Evolutionary conservation across 2,113 vertebrate genomes (phyloP).

Genomic region (Halichoerus grypus): DNA sequence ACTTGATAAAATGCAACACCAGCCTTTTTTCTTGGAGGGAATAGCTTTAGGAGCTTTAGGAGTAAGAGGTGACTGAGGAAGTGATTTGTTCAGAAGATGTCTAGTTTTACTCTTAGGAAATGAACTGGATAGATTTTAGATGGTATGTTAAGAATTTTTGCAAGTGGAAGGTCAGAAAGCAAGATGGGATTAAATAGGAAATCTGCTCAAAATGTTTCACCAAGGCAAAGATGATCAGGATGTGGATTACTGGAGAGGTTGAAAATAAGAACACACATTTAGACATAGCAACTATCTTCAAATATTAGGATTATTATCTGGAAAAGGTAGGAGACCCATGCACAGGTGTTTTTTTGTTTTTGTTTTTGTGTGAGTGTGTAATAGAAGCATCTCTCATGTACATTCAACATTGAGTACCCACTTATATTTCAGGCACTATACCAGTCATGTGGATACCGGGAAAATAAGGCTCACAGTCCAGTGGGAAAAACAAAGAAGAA

Average conservation of each 20-base stretch:
- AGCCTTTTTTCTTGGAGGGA: background rate
- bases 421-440: background rate
- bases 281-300: background rate
- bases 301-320: background rate
- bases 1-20: background rate
- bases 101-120: conserved; percentile 6
- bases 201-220: conserved; percentile 31
- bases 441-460: background rate
- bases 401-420: background rate
- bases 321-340: background rate
- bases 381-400: background rate
- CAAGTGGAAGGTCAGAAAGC: conserved; percentile 3
- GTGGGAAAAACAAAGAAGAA: background rate
- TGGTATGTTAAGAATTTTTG: background rate
- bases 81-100: background rate
- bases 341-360: background rate
- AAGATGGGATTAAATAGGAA: conserved; percentile 23
- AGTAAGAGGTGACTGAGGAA: conserved; percentile 18
- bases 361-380: conserved; percentile 6
- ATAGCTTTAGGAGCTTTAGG: conserved; percentile 42
- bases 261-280: conserved; percentile 12
- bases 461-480: background rate
- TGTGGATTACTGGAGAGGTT: background rate
- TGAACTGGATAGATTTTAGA: background rate
- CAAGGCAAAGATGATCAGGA: background rate